Evolutionary conservation across 1,140 invertebrate species (phyloP), one percentile per base, ranked within the genome.

Genomic region (Pseudachorutes palmiensis): DNA sequence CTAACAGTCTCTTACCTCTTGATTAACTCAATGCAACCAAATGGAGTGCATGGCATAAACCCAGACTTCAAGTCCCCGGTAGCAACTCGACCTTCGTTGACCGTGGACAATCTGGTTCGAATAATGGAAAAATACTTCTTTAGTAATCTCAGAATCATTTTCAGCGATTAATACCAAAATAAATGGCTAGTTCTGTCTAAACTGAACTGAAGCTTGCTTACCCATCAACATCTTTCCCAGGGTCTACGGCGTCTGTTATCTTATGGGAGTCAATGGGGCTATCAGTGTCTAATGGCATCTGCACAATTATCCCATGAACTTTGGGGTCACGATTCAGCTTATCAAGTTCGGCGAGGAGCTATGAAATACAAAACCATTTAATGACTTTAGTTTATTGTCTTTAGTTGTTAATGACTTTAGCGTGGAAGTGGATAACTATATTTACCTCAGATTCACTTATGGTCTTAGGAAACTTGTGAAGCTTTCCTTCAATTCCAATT

Each of bases 251-350:
- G 79, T 97, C 91, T 2, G 93, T 95, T 62, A 97, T 85, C 14
- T 88, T 78, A 78, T 93, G 87, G 0, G 89, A 85, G 81, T 98
- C 88, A 68, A 98, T 94, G 68, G 82, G 75, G 72, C 88, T 86
- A 0, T 86, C 83, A 67, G 84, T 85, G 76, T 98, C 94, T 51
- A 98, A 80, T 0, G 95, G 96, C 86, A 98, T 91, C 83, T 98
- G 94, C 1, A 98, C 93, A 75, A 98, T 97, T 75, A 98, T 96
- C 29, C 96, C 96, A 81, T 98, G 94, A 58, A 94, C 84, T 24
- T 78, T 80, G 0, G 88, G 84, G 79, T 96, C 90, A 63, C 85
- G 81, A 78, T 98, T 98, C 32, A 98, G 80, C 69, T 85, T 83
- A 36, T 85, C 81, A 22, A 98, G 76, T 80, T 86, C 83, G 16